Evolutionary conservation across 2,888 invertebrate genomes (phyloP).

Genomic region (Monoplex corrugatus): DNA sequence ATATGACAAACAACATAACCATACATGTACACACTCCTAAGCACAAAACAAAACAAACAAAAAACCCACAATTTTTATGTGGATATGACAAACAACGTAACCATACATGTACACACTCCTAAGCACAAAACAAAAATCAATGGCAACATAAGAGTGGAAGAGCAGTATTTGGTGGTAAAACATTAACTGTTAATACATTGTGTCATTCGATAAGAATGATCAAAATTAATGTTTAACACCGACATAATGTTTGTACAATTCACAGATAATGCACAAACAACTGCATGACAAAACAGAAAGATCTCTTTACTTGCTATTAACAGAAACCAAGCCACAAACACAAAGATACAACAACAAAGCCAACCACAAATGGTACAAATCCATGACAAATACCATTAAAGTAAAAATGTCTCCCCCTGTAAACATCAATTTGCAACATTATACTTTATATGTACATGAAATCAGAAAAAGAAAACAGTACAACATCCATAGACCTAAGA

Average conservation of each 20-base stretch:
- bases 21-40: not conserved
- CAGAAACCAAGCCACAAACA: not conserved
- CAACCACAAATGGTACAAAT: not conserved
- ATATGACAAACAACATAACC: not conserved
- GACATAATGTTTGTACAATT: too few relatives aligned
- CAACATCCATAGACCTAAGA: slow-evolving; percentile 11
- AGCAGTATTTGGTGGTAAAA: slow-evolving; percentile 10
- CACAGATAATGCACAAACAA: too few relatives aligned
- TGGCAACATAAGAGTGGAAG: slow-evolving; percentile 29
- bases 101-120: not conserved
- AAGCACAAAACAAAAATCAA: not conserved
- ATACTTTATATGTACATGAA: not conserved
- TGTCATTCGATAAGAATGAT: slow-evolving; percentile 2
- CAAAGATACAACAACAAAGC: not conserved
- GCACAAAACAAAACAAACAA: not conserved
- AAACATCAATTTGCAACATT: too few relatives aligned
- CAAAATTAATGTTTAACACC: too few relatives aligned
- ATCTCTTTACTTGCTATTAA: too few relatives aligned
- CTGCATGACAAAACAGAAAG: too few relatives aligned
- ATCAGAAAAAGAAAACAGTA: not conserved
- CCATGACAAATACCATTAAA: not conserved
- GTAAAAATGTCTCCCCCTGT: not conserved
- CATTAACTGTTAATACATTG: not conserved
- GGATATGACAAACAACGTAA: not conserved
- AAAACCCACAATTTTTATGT: too few relatives aligned